Base-by-base conservation (phyloP, 30 jellyfish, hydroid and myxozoan genomes). In the Rhopilema esculentum region DNA sequence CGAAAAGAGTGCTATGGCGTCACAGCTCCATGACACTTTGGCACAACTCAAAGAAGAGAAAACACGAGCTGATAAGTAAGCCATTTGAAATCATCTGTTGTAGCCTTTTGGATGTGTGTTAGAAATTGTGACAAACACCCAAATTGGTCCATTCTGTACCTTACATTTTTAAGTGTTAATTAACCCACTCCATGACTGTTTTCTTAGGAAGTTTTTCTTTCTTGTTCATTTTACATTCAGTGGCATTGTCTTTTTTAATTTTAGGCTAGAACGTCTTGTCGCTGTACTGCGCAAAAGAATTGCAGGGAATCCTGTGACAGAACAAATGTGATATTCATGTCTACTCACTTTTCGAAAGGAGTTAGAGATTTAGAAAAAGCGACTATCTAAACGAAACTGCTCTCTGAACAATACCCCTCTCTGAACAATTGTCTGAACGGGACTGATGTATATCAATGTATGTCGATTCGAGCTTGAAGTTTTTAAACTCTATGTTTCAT, bases 191-290 rank as follows among this genome's bases (percentile, higher is more conserved):
- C 79, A 69, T 2, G 24, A 29, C 50, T 69, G 79, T 20, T 27
- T 69, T 33, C n/a, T n/a, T n/a, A n/a, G n/a, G n/a, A n/a, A n/a
- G n/a, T n/a, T n/a, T n/a, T n/a, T n/a, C n/a, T n/a, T n/a, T n/a
- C n/a, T n/a, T n/a, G n/a, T n/a, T n/a, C n/a, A n/a, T n/a, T n/a
- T n/a, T n/a, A n/a, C 49, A 6, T 17, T 8, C 24, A 7, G 1
- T 69, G 8, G 51, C 33, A 17, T 69, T 20, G 21, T 24, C 24
- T 27, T 6, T 22, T 23, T 12, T 6, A 2, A 24, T 87, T 88
- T 28, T 27, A 93, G 98, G 69, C 84, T 88, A 79, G 97, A 93
- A 61, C 74, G 98, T 28, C 90, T 93, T 9, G 97, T 93, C 17
- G 87, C 61, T 32, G 98, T 93, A 8, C 84, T 93, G n/a, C 89